phyloP scores from a whole-genome alignment of 2,797 vertebrate species.

The Saxicola maurus region DNA sequence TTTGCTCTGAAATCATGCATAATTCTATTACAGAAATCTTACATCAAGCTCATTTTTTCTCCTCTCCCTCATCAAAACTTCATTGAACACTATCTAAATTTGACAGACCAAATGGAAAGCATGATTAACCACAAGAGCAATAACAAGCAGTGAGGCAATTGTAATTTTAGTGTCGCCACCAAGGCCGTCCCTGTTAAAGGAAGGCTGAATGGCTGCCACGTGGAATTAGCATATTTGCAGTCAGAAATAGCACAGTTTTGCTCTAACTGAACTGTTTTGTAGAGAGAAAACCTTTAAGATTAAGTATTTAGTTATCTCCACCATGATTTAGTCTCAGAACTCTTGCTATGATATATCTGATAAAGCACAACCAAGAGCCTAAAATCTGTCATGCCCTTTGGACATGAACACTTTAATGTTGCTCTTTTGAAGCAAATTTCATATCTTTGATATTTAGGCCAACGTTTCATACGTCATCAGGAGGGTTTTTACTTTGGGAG shows the following conservation, averaged over 20 bases:
- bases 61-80: background rate
- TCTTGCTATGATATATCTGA: background rate
- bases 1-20: background rate
- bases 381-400: background rate
- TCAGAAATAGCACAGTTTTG: background rate
- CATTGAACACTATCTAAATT: background rate
- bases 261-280: background rate
- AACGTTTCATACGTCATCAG: background rate
- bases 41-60: background rate
- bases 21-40: background rate
- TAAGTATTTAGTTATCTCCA: background rate
- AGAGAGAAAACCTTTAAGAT: background rate
- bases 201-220: background rate
- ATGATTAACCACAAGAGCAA: background rate
- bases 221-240: background rate
- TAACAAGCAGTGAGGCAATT: background rate
- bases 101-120: background rate
- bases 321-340: background rate
- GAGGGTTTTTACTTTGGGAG: background rate
- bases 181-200: background rate
- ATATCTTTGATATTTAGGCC: background rate
- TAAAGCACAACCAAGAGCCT: background rate
- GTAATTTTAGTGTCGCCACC: background rate
- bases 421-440: background rate
- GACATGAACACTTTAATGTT: background rate